Conservation (phyloP, 1,140 invertebrate species). For the Parapsyche elsis region DNA sequence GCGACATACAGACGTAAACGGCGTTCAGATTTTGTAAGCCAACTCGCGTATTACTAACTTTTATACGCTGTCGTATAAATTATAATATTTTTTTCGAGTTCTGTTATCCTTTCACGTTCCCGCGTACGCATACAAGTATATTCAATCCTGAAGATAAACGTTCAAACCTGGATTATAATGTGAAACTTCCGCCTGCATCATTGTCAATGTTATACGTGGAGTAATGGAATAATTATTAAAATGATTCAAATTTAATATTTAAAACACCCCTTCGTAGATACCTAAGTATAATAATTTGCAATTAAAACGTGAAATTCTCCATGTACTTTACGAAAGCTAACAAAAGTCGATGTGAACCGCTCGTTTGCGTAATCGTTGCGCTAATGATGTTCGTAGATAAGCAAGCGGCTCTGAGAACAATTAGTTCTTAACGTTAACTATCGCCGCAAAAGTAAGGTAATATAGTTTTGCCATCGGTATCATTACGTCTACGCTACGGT, state of each 20-base stretch:
- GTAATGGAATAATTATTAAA: too few relatives aligned
- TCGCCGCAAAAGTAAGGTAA: conserved; percentile 7
- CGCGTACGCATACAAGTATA: too few relatives aligned
- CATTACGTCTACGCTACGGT: background rate
- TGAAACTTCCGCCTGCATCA: too few relatives aligned
- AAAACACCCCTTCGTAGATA: background rate
- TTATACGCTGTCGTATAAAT: too few relatives aligned
- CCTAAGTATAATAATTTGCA: background rate
- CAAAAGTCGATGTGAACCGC: conserved; percentile 3
- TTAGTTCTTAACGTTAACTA: conserved; percentile 31
- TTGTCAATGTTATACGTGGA: too few relatives aligned
- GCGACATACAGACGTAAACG: conserved; percentile 23
- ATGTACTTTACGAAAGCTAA: background rate
- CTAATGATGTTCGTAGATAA: conserved; percentile 24
- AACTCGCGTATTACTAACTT: too few relatives aligned
- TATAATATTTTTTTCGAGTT: too few relatives aligned
- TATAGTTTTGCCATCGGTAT: conserved; percentile 10
- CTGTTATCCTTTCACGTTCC: too few relatives aligned
- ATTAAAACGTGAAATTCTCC: background rate
- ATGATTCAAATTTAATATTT: background rate
- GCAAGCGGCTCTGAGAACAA: background rate
- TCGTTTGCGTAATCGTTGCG: conserved; percentile 19
- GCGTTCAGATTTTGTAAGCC: background rate
- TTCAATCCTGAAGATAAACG: too few relatives aligned
- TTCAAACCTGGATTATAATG: too few relatives aligned